Evolutionary conservation across 2,888 invertebrate genomes (phyloP), one percentile per base, ranked within the genome.

Genomic region (Watsonalla binaria): DNA sequence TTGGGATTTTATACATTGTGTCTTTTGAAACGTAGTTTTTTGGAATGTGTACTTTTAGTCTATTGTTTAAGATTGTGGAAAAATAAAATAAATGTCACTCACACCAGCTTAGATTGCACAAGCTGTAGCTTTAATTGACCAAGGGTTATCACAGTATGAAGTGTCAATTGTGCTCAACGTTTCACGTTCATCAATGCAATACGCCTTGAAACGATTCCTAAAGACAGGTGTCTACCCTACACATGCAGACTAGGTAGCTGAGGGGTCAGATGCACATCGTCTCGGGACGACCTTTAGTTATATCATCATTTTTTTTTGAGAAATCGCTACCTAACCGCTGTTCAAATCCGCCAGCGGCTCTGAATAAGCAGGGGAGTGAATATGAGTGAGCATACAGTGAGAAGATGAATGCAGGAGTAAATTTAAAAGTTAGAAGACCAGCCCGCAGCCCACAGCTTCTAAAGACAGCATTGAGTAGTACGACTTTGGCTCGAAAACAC

Each of bases 351-450:
- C 6, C 47, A 54, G 54, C 55, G 54, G 8, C 59, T 58, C 15
- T 54, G 54, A 52, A 47, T 45, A 4, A 9, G 47, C 39, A 54
- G 58, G 51, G 46, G 55, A 0, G 51, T 56, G 0, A 54, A 54
- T 37, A 60, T 60, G 1, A 60, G 58, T 46, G 60, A 56, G 46
- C 51, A 53, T 46, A 60, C 60, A 9, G 52, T 60, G 15, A 60
- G 59, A 56, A 56, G 58, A 54, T 45, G 55, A 15, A 60, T 59
- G 60, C 52, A 57, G 54, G 62, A 54, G 48, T 35, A 14, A 48
- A 57, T 54, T 53, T 56, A 51, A 54, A 46, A 47, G 53, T 54
- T 0, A 45, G 55, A n/a, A 54, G 53, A 54, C 54, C 58, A 50
- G 53, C 56, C n/a, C 52, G 56, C 8, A 51, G 49, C 7, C 49